Base-by-base conservation (phyloP, 1,140 invertebrate genomes). In the Drosophila pectinifera region DNA sequence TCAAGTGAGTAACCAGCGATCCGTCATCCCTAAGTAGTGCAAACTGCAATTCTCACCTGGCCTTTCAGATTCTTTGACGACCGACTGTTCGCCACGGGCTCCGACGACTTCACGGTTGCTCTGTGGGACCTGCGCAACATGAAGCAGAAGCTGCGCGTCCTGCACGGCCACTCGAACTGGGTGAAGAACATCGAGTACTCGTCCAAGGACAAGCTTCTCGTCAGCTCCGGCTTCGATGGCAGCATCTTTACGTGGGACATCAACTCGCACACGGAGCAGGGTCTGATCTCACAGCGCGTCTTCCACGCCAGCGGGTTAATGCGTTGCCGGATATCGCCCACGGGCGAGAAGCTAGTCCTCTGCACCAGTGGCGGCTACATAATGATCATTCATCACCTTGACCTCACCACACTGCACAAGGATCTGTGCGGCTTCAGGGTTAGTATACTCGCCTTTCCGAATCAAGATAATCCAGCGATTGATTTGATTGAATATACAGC, bases 101-200 rank as follows among this genome's bases (percentile, higher is more conserved):
- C 97, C 5, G 98, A 99, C 92, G 98, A 99, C 89, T 97, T 95
- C 16, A 98, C 97, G 16, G 96, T 98, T 46, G 97, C 96, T 18
- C 89, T 98, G 45, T 98, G 98, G 97, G 98, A 99, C 93, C 95
- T 96, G 38, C 93, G 98, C 53, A 97, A 97, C 92, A 93, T 98
- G 41, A 96, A 96, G 84, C 94, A 94, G 46, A 95, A 95, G 79
- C 95, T 97, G 46, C 94, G 95, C 56, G 95, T 95, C 3, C 93
- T 98, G 0, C 94, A 95, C 59, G 98, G 98, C 10, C 98, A 99
- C 92, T 96, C 96, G 0, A 98, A 98, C 93, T 98, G 98, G 98
- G 98, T 98, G 7, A 98, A 99, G 93, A 98, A 98, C 92, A 98
- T 99, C 68, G 98, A 99, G 91, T 98, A 97, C 91, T 97, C 96